phyloP scores from a whole-genome alignment of 2,888 invertebrate genomes.

The Rotaria macrura region DNA sequence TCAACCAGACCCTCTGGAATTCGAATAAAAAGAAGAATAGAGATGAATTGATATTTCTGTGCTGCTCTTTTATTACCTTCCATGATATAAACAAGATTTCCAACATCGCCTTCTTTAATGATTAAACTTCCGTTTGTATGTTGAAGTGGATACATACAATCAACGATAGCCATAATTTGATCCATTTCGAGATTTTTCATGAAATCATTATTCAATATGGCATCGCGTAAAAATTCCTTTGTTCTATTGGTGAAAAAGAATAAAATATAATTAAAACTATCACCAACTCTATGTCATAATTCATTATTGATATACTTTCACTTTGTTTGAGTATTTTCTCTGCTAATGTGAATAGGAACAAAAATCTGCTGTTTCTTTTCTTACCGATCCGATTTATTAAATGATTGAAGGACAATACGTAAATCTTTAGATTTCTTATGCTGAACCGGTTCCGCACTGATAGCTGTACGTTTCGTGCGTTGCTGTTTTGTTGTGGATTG shows the following conservation, averaged over 20 bases:
- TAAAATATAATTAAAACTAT: too few species aligned
- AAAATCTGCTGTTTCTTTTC: not conserved
- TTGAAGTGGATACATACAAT: slow-evolving; percentile 94
- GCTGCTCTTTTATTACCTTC: slow-evolving; percentile 65
- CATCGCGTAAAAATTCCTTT: slow-evolving; percentile 57
- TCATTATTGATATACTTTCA: too few species aligned
- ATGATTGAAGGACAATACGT: slow-evolving; percentile 7
- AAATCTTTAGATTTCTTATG: slow-evolving; percentile 26
- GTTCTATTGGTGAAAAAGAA: too few species aligned
- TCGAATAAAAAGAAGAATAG: slow-evolving; percentile 24
- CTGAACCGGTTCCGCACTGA: slow-evolving; percentile 27
- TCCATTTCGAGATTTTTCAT: slow-evolving; percentile 79
- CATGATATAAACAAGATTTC: slow-evolving; percentile 64
- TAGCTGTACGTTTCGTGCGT: slow-evolving; percentile 28
- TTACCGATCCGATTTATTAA: slow-evolving; percentile 24
- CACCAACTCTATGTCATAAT: too few species aligned
- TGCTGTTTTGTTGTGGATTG: not conserved
- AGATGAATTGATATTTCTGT: not conserved
- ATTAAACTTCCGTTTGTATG: slow-evolving; percentile 64
- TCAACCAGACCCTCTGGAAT: slow-evolving; percentile 85
- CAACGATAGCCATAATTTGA: slow-evolving; percentile 89
- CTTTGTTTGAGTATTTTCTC: too few species aligned
- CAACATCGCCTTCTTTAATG: slow-evolving; percentile 80
- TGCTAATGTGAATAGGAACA: too few species aligned
- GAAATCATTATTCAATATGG: slow-evolving; percentile 95